Evolutionary conservation across 2,113 vertebrate species (phyloP).

Genomic region (Odobenus rosmarus): DNA sequence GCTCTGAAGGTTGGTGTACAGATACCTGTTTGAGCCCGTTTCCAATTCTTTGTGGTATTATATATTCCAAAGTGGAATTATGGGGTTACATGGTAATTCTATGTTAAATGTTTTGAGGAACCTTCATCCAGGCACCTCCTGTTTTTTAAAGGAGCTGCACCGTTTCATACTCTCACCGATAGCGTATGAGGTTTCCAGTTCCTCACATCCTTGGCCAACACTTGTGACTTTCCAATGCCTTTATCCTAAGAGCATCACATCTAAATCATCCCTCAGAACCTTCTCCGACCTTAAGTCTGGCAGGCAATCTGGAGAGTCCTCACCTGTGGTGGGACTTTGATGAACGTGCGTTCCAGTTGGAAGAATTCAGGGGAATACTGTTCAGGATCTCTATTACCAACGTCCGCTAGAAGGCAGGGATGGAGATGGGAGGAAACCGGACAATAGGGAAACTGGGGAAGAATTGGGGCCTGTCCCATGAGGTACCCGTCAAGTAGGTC

Average conservation of each 20-base stretch:
- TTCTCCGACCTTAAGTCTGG: neutral
- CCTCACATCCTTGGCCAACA: neutral
- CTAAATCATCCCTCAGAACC: neutral
- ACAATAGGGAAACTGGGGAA: neutral
- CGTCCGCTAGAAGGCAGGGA: neutral
- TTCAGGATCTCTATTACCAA: neutral
- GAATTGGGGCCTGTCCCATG: too few species aligned
- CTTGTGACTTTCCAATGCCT: neutral
- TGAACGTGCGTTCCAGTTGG: neutral
- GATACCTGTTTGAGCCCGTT: neutral
- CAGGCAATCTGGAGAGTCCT: neutral
- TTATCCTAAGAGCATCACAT: neutral
- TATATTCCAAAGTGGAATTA: neutral
- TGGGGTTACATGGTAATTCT: neutral
- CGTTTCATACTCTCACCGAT: neutral
- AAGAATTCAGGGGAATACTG: neutral
- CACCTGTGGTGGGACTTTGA: neutral
- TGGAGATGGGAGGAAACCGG: neutral
- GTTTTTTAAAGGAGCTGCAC: neutral
- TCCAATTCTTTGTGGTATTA: neutral
- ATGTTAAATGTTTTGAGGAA: neutral
- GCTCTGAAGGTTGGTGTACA: neutral
- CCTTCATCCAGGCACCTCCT: neutral
- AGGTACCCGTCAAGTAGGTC: neutral
- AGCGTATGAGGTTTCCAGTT: neutral